Evolutionary conservation across 2,888 invertebrate genomes (phyloP), one percentile per base, ranked within the genome.

Genomic region (Penaeus monodon): DNA sequence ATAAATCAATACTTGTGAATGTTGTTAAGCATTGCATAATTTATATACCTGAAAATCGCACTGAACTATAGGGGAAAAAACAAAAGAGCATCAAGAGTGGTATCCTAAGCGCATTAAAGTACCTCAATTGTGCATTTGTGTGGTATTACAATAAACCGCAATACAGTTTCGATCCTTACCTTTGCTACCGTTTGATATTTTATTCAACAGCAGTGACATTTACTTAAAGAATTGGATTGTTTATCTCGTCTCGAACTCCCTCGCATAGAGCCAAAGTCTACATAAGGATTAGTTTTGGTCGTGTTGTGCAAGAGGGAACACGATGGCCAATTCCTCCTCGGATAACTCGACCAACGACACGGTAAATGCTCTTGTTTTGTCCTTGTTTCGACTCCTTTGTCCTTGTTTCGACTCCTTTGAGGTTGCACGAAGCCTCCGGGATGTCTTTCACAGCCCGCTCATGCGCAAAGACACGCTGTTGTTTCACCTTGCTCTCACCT

Each of bases 281-380:
- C 63, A 64, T 29, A 82, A 82, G 74, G 82, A 82, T 63, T 70
- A 82, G 70, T 70, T 82, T 82, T 74, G 74, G 29, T 74, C 74
- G 64, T 82, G 38, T 57, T 74, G 74, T 73, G 82, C 63, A 65
- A 22, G n/a, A 8, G 38, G 74, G 63, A 38, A 82, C 57, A 57
- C 22, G 63, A 82, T 82, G 82, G 82, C 82, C 44, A 82, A 82
- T 82, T 82, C 82, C 63, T 82, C 82, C 63, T 29, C 82, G 74
- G 82, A 82, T 82, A 82, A 82, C 82, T 64, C 73, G 49, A 63
- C 82, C 73, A 82, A 82, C 74, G 82, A 82, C 63, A 82, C 82
- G 82, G 82, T 82, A 82, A 82, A 73, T 82, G 74, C 70, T 74
- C 7, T 33, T 74, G 29, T 63, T 63, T 57, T 74, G 73, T 82